These are phyloP conservation scores for Papilio glaucus DNA, from an alignment of 1,140 invertebrate species.

Conservation along the genomic window DNA sequence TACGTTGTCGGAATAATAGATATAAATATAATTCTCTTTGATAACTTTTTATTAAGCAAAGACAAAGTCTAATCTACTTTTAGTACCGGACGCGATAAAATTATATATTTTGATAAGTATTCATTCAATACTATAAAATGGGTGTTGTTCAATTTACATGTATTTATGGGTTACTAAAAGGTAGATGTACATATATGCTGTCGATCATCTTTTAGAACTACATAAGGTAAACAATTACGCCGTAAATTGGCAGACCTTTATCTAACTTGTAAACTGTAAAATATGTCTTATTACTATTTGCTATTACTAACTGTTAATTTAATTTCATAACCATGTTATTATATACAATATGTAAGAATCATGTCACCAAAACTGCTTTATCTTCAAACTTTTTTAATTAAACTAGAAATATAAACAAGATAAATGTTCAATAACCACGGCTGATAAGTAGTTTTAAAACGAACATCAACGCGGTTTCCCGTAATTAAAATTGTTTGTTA, in stretches of 20 bases:
- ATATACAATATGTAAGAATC: no score
- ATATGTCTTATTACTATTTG: no score
- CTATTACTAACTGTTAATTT: no score
- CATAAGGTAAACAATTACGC: no score
- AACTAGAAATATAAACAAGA: conserved; percentile 43
- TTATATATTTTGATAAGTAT: not conserved
- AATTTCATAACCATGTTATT: no score
- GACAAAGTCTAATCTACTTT: not conserved
- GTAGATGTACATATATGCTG: no score
- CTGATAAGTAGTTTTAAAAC: conserved; percentile 64
- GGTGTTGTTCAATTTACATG: no score
- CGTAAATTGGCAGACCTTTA: no score
- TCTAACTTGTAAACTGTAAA: no score
- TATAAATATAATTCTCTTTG: not conserved
- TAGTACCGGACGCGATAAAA: conserved; percentile 1
- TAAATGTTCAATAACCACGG: conserved; percentile 54
- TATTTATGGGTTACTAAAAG: no score
- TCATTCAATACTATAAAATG: not conserved
- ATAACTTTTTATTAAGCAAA: conserved; percentile 1
- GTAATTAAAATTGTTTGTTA: conserved; percentile 74
- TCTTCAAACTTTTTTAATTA: not conserved
- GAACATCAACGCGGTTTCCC: conserved; percentile 67
- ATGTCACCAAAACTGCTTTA: not conserved
- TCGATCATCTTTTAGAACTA: no score
- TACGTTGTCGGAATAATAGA: no score